These are phyloP conservation scores for Serranus cabrilla DNA, from an alignment of 2,797 vertebrate genomes.

Conservation along the genomic window DNA sequence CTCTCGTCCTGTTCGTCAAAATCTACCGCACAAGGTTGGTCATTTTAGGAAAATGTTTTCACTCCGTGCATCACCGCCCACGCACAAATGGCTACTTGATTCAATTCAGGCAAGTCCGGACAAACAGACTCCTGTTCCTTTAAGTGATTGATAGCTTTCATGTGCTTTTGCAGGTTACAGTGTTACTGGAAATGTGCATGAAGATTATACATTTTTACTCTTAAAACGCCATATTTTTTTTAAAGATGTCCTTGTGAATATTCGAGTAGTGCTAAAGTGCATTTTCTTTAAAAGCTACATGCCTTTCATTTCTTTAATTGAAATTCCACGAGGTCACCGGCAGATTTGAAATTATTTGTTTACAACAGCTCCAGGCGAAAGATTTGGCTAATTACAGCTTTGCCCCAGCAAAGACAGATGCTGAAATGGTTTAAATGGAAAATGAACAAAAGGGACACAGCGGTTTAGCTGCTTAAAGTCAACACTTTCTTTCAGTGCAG, in stretches of 20 bases:
- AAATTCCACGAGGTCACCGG: slow-evolving; percentile 74
- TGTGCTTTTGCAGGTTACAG: neutral
- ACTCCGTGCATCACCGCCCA: neutral
- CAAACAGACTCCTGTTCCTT: neutral
- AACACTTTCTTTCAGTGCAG: slow-evolving; percentile 6
- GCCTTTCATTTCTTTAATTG: slow-evolving; percentile 76
- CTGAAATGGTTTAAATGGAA: slow-evolving; percentile 61
- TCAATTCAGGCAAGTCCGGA: neutral
- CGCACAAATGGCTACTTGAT: neutral
- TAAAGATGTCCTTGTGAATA: slow-evolving; percentile 50
- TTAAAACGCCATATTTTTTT: slow-evolving; percentile 6
- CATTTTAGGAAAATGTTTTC: neutral
- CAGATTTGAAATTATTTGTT: slow-evolving; percentile 80
- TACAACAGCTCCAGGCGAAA: slow-evolving; percentile 75
- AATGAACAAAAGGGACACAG: slow-evolving; percentile 51
- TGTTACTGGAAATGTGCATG: neutral
- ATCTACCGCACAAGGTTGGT: neutral
- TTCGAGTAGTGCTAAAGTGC: slow-evolving; percentile 37
- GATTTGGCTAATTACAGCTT: slow-evolving; percentile 74
- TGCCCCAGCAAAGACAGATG: slow-evolving; percentile 57
- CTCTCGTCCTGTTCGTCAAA: neutral
- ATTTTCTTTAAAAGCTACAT: slow-evolving; percentile 55
- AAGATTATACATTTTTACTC: slow-evolving; percentile 11
- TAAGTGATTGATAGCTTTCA: slow-evolving; percentile 1
- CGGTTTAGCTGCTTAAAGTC: slow-evolving; percentile 30